Base-by-base conservation (phyloP, 2,888 invertebrate species). In the Drosophila anomalata region DNA sequence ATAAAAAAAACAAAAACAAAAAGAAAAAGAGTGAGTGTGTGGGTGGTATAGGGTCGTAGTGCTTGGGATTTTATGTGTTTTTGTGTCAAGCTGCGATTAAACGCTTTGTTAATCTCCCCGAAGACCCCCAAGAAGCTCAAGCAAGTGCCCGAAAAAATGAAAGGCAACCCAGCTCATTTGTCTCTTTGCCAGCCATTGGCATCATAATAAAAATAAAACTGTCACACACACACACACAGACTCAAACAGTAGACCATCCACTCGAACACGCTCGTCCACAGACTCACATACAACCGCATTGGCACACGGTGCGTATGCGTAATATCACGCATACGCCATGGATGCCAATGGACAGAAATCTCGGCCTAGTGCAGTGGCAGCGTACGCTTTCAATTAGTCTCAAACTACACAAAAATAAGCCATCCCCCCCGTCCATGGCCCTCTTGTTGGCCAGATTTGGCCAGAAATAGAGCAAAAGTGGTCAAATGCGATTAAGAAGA, bases 71-170 rank as follows among this genome's bases (percentile, higher is more conserved):
- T 61, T 47, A 61, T 53, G 52, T 60, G 60, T 53, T 6, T 50
- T 41, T 78, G 60, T 58, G 52, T 66, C 76, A 76, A 78, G 84
- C 78, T 29, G 78, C 78, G 84, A 87, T 81, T 81, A 87, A 87
- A 83, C 76, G 69, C 84, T 87, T 84, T 70, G 81, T 76, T 87
- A 81, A 81, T 80, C 87, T 70, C 59, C 69, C 68, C 56, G 56
- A 71, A 83, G 75, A 70, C 77, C 67, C 36, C n/a, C n/a, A 36
- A n/a, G 41, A 42, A 52, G 63, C 46, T 59, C 59, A 67, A 73
- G 73, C 70, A 41, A 50, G 56, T 68, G 17, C 57, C 66, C 48
- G 17, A 48, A 67, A 17, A 55, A 42, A 42, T 42, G 41, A 42
- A 42, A 17, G 41, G 8, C 48, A 42, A 41, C 41, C 20, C 48